Evolutionary conservation across 2,797 vertebrate species (phyloP), one percentile per base, ranked within the genome.

Genomic region (Sebastes variabilis): DNA sequence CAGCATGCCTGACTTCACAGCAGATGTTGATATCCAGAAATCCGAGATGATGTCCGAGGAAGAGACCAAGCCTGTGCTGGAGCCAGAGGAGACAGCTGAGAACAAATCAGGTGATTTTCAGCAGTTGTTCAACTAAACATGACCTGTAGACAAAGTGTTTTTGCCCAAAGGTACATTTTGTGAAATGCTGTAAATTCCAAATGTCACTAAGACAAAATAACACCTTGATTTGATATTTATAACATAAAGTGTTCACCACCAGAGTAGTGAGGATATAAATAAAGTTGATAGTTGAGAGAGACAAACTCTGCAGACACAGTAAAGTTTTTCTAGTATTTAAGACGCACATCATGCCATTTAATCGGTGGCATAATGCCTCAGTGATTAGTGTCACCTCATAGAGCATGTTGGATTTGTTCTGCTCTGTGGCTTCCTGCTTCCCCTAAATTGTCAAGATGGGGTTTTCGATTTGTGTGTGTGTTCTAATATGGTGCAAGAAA

Each of bases 1-100:
- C 64, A 80, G 80, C 76, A 65, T 82, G 80, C 87, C 90, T 0
- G 93, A 95, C 83, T 85, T 92, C 69, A 84, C 91, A 25, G 88
- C 82, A 25, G 92, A 94, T n/a, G 87, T 77, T 0, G 87, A 89
- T 8, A 29, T 84, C 13, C 58, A 65, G 0, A 87, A 88, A 84
- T 2, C 75, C 0, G 80, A 87, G 1, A 7, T 25, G 20, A 59
- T 58, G 66, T 3, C 88, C 1, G 87, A 87, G 62, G 83, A 88
- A 14, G 64, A 86, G 49, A 2, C 65, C 20, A 86, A 91, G 38
- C 72, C 66, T 30, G 66, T 34, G 24, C 8, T 14, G 1, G 68
- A 77, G n/a, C 46, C 66, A 20, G 67, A 52, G 32, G 60, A 66
- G 7, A 22, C 5, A 0, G 12, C 5, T 32, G 84, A 79, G n/a